Evolutionary conservation across 2,888 invertebrate genomes (phyloP).

Genomic region (Psylliodes chrysocephalus): DNA sequence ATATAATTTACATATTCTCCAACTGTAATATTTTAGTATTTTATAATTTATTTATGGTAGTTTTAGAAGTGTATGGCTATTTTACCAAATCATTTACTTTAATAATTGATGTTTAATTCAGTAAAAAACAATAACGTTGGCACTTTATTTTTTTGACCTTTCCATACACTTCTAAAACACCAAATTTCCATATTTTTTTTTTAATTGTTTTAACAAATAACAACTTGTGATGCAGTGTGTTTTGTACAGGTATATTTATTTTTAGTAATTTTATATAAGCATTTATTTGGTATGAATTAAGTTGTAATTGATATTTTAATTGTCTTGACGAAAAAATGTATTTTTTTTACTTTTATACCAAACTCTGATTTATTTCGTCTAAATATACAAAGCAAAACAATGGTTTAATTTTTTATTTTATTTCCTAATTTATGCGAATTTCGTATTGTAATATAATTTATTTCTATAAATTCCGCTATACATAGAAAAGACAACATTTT

Average conservation of each 20-base stretch:
- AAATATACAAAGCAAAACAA: neutral
- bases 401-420: too few species aligned
- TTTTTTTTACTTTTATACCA: neutral
- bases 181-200: too few species aligned
- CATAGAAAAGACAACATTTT: too few species aligned
- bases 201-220: too few species aligned
- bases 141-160: too few species aligned
- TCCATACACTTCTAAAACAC: too few species aligned
- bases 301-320: neutral
- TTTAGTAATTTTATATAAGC: conserved; percentile 31
- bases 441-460: too few species aligned
- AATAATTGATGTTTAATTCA: too few species aligned
- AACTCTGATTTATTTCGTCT: neutral
- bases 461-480: too few species aligned
- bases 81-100: too few species aligned
- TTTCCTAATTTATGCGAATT: too few species aligned
- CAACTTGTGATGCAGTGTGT: conserved; percentile 24
- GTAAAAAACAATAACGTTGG: too few species aligned
- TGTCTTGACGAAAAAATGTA: neutral
- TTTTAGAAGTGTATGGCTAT: neutral
- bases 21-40: neutral
- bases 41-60: neutral
- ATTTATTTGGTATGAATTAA: conserved; percentile 15
- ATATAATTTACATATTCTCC: neutral
- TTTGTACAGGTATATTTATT: conserved; percentile 40